phyloP scores from a whole-genome alignment of 2,113 vertebrate genomes.

The Cepphus grylle region DNA sequence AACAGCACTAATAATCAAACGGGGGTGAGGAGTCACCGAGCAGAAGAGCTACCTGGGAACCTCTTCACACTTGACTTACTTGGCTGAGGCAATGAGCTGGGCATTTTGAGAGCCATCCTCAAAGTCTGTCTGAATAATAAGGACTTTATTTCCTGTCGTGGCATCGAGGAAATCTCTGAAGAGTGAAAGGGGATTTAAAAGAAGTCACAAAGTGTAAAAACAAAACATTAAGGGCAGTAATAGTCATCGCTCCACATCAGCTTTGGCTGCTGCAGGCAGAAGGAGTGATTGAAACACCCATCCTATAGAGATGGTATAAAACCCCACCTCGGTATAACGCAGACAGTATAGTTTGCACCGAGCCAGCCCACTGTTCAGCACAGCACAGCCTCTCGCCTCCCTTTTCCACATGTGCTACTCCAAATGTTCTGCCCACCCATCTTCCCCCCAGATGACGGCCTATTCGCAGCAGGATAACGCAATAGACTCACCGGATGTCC shows the following conservation, averaged over 20 bases:
- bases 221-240: background rate
- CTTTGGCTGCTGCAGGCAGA: background rate
- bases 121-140: conserved; percentile 91
- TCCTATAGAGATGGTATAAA: background rate
- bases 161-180: conserved; percentile 76
- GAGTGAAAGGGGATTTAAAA: background rate
- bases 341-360: accelerated
- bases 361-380: background rate
- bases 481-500: conserved; percentile 81
- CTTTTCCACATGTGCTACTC: background rate
- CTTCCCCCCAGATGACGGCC: background rate
- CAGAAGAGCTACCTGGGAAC: background rate
- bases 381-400: background rate
- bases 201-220: background rate
- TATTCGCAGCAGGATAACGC: accelerated
- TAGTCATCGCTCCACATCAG: background rate
- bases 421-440: accelerated
- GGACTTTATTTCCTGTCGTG: conserved; percentile 72
- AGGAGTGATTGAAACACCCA: background rate
- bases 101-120: conserved; percentile 79
- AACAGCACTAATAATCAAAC: background rate
- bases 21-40: background rate
- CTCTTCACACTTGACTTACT: conserved; percentile 70
- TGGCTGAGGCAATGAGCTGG: conserved; percentile 92
- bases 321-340: background rate